Conservation (phyloP, 2,888 invertebrate genomes). For the Drosophila gaucha region DNA sequence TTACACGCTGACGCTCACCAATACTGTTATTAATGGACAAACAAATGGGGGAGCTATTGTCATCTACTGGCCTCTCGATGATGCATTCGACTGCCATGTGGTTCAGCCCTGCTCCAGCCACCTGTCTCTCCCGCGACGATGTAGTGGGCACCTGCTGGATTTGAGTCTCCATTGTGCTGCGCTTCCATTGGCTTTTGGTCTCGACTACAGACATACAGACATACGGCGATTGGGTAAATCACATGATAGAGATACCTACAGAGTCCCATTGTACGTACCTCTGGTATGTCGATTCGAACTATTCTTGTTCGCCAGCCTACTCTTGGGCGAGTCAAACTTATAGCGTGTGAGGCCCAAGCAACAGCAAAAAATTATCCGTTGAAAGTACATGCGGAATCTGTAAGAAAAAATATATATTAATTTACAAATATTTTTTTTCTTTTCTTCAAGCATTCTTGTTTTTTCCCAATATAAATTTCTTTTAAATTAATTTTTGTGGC, state of each 20-base stretch:
- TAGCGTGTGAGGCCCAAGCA: slow-evolving; percentile 77
- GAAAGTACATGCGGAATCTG: slow-evolving; percentile 90
- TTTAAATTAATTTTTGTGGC: no score
- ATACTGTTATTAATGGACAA: slow-evolving; percentile 69
- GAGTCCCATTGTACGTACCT: slow-evolving; percentile 52
- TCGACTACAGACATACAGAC: slow-evolving; percentile 58
- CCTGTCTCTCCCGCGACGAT: slow-evolving; percentile 43
- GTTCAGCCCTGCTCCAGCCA: slow-evolving; percentile 19
- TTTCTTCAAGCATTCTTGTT: neutral
- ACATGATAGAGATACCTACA: neutral
- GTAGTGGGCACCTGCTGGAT: slow-evolving; percentile 72
- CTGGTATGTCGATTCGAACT: slow-evolving; percentile 65
- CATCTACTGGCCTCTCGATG: slow-evolving; percentile 55
- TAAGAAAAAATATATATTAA: slow-evolving; percentile 12
- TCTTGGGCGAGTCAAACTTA: slow-evolving; percentile 72
- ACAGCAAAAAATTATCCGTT: slow-evolving; percentile 89
- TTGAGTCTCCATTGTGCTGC: slow-evolving; percentile 84
- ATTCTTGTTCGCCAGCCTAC: slow-evolving; percentile 63
- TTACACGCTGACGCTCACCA: slow-evolving; percentile 67
- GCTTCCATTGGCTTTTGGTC: slow-evolving; percentile 80
- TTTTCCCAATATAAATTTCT: neutral
- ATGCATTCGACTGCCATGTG: slow-evolving; percentile 64
- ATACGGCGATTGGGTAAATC: neutral
- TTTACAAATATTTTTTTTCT: neutral
- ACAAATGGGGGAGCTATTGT: slow-evolving; percentile 68